Evolutionary conservation across 1,140 invertebrate species (phyloP), one percentile per base, ranked within the genome.

Genomic region (Hypsibius dujardini): DNA sequence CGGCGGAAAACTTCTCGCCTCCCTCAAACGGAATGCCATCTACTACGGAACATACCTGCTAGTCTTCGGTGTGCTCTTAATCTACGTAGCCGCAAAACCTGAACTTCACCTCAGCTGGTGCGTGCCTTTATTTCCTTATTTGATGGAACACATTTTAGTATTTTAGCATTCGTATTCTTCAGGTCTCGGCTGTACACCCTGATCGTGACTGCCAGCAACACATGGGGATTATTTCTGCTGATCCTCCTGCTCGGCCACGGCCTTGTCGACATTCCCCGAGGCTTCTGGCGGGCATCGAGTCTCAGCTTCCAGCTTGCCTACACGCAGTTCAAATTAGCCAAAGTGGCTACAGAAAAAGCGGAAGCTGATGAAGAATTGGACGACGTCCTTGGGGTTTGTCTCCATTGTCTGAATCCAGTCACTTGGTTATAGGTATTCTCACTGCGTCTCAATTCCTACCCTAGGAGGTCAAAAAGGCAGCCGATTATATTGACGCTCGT

Each of bases 31-130:
- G 77, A 99, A 99, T 83, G 90, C 89, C 7, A 93, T 98, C 74
- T 99, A 98, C 80, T 99, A 99, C 80, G 92, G 92, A 40, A 94
- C 91, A 70, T 98, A 98, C 80, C 81, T 96, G 45, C 87, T 95
- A 69, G 94, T 98, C 74, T 97, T 95, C 81, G 87, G 90, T 7
- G 85, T 98, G 59, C 84, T 97, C 67, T 83, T 99, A 1, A 90
- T 98, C 75, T 99, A 99, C 80, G 87, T 98, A 69, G 90, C 91
- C 1, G 79, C 92, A 0, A 88, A 92, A 79, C 88, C 90, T 46
- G 88, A 87, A 45, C 83, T 95, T 15, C 84, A 88, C 75, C 82
- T 98, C 69, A 56, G n/a, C n/a, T 56, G 50, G 50, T 56, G 50
- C 40, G 2, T 72, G 70, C 15, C 7, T n/a, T 56, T 56, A 56